Percentiles rank a stretch among this genome's conserved stretches.
Evolutionary conservation across 2,888 invertebrate genomes (phyloP).

Genomic region (Empis stercorea): DNA sequence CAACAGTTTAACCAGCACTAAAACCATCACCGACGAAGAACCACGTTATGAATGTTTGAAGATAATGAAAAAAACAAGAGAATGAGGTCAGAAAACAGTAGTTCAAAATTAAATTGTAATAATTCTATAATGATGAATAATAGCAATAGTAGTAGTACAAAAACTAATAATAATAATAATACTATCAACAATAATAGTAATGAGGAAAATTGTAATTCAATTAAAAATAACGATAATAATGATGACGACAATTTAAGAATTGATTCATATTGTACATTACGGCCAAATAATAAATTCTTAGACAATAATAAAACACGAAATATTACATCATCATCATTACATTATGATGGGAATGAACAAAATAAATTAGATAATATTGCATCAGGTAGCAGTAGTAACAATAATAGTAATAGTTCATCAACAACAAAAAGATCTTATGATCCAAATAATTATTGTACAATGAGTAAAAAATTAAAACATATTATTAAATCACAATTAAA

Average conservation of each 20-base stretch:
- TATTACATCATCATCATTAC: background rate
- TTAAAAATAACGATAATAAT: slow-evolving; percentile 5
- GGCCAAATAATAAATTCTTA: background rate
- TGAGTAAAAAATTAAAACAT: slow-evolving; percentile 8
- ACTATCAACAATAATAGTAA: background rate
- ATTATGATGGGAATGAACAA: background rate
- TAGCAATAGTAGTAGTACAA: background rate
- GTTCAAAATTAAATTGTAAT: slow-evolving; percentile 3
- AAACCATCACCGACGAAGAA: no score
- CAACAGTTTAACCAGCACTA: no score
- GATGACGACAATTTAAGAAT: slow-evolving; percentile 6
- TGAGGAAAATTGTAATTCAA: slow-evolving; percentile 2
- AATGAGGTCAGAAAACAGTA: slow-evolving; percentile 11
- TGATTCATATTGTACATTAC: slow-evolving; percentile 11
- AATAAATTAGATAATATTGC: background rate
- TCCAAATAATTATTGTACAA: slow-evolving; percentile 8
- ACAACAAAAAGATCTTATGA: background rate
- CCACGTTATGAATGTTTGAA: no score
- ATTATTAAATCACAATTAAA: slow-evolving; percentile 5
- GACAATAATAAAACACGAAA: background rate
- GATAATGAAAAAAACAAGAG: background rate
- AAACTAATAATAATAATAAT: background rate
- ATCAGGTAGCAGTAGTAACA: background rate
- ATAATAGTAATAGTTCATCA: no score
- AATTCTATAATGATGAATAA: no score